These are phyloP conservation scores for Amiota mariae DNA, from an alignment of 2,888 invertebrate species.

Conservation along the genomic window DNA sequence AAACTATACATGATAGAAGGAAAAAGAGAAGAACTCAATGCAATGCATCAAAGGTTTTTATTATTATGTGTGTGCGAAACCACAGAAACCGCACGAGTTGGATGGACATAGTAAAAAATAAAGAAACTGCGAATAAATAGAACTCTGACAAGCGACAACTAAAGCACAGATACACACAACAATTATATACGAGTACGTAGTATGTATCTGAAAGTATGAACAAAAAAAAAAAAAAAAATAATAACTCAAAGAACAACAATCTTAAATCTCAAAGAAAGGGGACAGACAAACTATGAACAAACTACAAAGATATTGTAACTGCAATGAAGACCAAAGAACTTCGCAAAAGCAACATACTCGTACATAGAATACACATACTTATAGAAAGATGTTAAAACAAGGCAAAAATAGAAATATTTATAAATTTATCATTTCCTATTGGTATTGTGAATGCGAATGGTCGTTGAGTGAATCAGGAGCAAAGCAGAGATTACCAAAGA, in stretches of 20 bases:
- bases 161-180: too few relatives aligned
- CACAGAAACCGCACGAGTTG: conserved; percentile 23
- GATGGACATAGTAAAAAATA: conserved; percentile 19
- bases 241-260: too few relatives aligned
- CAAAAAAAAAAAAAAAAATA: too few relatives aligned
- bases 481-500: too few relatives aligned
- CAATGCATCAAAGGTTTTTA: conserved; percentile 47
- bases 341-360: conserved; percentile 10
- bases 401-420: too few relatives aligned
- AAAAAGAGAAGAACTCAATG: conserved; percentile 13
- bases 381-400: too few relatives aligned
- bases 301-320: neutral
- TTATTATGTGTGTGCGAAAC: conserved; percentile 20
- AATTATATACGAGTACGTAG: too few relatives aligned
- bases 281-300: neutral
- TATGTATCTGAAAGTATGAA: too few relatives aligned
- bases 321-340: neutral
- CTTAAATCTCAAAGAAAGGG: too few relatives aligned
- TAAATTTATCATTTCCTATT: conserved; percentile 12
- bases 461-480: too few relatives aligned
- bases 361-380: too few relatives aligned
- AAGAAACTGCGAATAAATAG: neutral
- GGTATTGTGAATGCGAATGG: neutral
- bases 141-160: too few relatives aligned
- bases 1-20: neutral